Base-by-base conservation (phyloP, 2,113 vertebrate species). In the Sprattus sprattus region DNA sequence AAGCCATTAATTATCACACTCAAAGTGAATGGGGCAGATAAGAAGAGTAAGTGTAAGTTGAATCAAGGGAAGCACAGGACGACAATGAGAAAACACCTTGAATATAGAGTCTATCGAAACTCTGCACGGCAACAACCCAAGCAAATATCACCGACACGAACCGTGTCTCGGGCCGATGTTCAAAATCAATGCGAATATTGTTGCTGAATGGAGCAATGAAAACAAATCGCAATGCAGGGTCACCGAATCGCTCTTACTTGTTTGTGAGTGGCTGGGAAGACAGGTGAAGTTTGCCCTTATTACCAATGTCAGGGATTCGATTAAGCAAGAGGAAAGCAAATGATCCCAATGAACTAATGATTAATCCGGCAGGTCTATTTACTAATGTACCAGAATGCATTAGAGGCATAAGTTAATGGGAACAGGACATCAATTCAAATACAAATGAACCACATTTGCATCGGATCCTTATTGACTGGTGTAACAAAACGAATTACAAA, bases 351-450 rank as follows among this genome's bases (percentile, higher is more conserved):
- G 96, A 97, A 97, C 92, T 96, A 94, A 96, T 95, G 97, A 97
- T 97, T 97, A 97, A 99, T 98, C 97, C 97, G 95, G 96, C 96
- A 97, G 96, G 97, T 98, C 95, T 96, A 96, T 96, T 96, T 95
- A 96, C 95, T 96, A 96, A 96, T 96, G 95, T 95, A 99, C 97
- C 97, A 97, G 96, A 98, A 97, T 96, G 96, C 97, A 98, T 97
- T 98, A 97, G 96, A 98, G 97, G 97, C 97, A 97, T 97, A 99
- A 97, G 97, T 97, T 99, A 98, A 98, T 98, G 95, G 91, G 90
- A 97, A 98, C 97, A 98, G 97, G 96, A 97, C 97, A 98, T 99
- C 97, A 99, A 99, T 99, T 98, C 96, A 97, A 96, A 97, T 98
- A 98, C 97, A 98, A 98, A 99, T 98, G 97, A 98, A 97, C 96